Conservation (phyloP, 2,113 vertebrate genomes). For the Terrapene triunguis region DNA sequence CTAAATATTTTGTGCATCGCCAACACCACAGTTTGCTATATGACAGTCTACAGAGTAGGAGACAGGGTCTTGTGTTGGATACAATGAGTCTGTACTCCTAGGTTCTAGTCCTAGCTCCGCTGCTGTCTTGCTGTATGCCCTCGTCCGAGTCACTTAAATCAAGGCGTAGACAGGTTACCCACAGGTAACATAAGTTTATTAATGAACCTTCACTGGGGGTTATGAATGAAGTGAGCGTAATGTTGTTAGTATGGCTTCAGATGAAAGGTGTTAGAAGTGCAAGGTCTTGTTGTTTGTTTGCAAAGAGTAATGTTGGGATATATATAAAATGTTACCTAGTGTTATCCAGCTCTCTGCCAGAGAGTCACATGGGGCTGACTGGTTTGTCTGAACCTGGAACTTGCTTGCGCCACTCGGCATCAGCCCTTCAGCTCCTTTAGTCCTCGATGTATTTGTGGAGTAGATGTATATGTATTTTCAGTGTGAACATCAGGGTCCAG, state of each 20-base stretch:
- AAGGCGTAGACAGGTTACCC: not conserved
- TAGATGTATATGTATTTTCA: not conserved
- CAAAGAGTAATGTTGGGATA: not conserved
- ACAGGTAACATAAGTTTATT: fast-evolving
- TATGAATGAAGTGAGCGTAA: not conserved
- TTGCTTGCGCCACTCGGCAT: not conserved
- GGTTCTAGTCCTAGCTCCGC: fast-evolving
- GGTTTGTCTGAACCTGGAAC: not conserved
- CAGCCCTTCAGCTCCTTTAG: not conserved
- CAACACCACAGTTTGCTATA: fast-evolving
- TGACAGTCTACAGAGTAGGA: fast-evolving
- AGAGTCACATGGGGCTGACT: not conserved
- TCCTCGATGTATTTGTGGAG: not conserved
- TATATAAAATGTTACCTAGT: not conserved
- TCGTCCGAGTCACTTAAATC: fast-evolving
- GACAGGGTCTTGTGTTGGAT: fast-evolving
- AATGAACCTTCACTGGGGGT: not conserved
- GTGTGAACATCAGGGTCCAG: not conserved
- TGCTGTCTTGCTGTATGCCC: not conserved
- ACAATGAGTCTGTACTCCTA: fast-evolving
- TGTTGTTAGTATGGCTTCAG: fast-evolving
- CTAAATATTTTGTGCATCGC: not conserved
- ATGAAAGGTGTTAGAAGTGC: not conserved
- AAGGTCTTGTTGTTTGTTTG: not conserved
- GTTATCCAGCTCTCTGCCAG: not conserved